Conservation (phyloP, 2,888 invertebrate species). For the Pseudanteris insignis region DNA sequence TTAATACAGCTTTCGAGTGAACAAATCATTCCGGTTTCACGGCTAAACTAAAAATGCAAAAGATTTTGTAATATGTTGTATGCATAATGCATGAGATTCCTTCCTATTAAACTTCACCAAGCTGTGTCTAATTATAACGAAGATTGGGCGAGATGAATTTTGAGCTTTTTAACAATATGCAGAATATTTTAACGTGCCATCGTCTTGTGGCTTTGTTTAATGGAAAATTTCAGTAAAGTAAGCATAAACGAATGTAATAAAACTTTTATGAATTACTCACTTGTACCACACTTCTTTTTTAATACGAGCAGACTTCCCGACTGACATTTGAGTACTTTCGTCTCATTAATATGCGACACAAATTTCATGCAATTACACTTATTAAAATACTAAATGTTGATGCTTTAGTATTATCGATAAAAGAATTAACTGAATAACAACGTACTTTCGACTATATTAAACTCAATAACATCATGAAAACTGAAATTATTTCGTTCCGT, state of each 20-base stretch:
- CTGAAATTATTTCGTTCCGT: too few species aligned
- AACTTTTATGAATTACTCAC: too few species aligned
- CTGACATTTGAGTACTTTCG: neutral
- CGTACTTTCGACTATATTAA: too few species aligned
- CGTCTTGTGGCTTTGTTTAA: constrained; percentile 9
- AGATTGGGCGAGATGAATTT: constrained; percentile 19
- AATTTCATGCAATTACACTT: too few species aligned
- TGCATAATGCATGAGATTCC: constrained; percentile 17
- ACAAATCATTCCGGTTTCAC: constrained; percentile 9
- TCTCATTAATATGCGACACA: too few species aligned
- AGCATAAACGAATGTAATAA: too few species aligned
- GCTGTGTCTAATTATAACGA: constrained; percentile 25
- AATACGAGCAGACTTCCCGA: neutral
- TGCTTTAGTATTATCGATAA: too few species aligned
- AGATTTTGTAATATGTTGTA: constrained; percentile 10
- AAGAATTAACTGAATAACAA: too few species aligned
- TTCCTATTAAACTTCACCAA: constrained; percentile 19
- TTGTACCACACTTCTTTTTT: neutral
- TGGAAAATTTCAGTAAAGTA: constrained; percentile 7
- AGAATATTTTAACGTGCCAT: constrained; percentile 8
- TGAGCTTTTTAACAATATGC: constrained; percentile 14
- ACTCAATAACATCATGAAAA: too few species aligned
- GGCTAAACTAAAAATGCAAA: constrained; percentile 7
- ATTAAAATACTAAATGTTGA: too few species aligned
- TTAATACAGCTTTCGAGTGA: constrained; percentile 1